A percentile compares a stretch with the other conserved stretches of the same genome.
These are phyloP conservation scores for Taxidea taxus DNA, from an alignment of 2,113 vertebrate species.

Conservation along the genomic window DNA sequence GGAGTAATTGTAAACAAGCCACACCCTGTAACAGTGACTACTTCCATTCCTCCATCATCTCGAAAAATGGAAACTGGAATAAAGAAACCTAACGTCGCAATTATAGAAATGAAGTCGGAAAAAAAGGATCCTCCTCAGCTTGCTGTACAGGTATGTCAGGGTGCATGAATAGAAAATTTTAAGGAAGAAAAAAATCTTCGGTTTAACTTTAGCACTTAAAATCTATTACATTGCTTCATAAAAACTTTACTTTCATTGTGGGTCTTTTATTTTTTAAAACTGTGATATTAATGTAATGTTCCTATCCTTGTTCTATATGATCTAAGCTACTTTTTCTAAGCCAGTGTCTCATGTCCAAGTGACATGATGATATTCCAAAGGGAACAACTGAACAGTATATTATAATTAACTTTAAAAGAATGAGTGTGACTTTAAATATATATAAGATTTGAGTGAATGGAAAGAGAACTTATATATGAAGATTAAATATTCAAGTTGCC, in stretches of 20 bases:
- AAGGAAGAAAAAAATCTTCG: not conserved
- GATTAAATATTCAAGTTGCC: constrained; percentile 1
- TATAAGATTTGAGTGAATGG: not conserved
- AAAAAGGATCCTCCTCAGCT: constrained; percentile 83
- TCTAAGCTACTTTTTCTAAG: not conserved
- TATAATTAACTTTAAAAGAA: constrained; percentile 31
- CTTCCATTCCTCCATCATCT: constrained; percentile 79
- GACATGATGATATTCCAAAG: not conserved
- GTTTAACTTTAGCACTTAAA: not conserved
- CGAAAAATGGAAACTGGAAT: constrained; percentile 66
- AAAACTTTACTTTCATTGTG: not conserved
- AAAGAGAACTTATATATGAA: not conserved
- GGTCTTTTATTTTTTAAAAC: not conserved
- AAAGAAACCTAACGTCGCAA: constrained; percentile 81
- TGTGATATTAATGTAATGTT: not conserved
- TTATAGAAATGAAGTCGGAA: constrained; percentile 83
- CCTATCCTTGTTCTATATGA: not conserved
- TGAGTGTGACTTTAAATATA: not conserved
- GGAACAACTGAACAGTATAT: not conserved
- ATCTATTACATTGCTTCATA: not conserved
- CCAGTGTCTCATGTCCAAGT: not conserved
- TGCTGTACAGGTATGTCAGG: constrained; percentile 86
- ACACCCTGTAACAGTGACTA: constrained; percentile 81
- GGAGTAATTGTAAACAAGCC: constrained; percentile 72
- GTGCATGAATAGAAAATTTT: not conserved